Evolutionary conservation across 2,888 invertebrate genomes (phyloP).

Genomic region (Mythimna vitellina): DNA sequence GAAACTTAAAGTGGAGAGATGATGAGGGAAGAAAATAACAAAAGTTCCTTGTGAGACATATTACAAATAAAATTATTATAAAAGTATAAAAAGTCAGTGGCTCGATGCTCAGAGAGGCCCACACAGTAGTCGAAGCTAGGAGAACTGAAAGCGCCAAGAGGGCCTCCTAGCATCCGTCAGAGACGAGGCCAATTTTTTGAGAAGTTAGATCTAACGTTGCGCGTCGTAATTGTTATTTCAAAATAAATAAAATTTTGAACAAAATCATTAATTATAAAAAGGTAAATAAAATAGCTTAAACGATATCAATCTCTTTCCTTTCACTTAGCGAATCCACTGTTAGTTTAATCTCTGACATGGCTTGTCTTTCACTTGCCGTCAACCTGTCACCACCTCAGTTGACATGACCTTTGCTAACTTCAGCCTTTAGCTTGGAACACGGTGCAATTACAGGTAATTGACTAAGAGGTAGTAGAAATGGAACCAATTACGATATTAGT

Average conservation of each 20-base stretch:
- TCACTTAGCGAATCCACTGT: background rate
- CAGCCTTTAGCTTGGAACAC: slow-evolving; percentile 4
- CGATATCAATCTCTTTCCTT: background rate
- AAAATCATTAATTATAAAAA: background rate
- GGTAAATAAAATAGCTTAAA: background rate
- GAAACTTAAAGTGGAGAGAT: no score
- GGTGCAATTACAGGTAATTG: slow-evolving; percentile 38
- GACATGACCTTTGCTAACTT: slow-evolving; percentile 25
- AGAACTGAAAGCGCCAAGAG: no score
- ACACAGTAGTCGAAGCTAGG: no score
- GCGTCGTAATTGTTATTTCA: background rate
- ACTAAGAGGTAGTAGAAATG: background rate
- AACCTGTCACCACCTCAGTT: slow-evolving; percentile 13
- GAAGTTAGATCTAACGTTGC: background rate
- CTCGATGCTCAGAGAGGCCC: no score
- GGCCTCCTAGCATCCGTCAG: no score
- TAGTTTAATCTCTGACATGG: background rate
- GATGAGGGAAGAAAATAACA: no score
- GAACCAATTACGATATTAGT: slow-evolving; percentile 5
- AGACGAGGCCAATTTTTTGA: background rate
- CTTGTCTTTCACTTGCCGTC: background rate
- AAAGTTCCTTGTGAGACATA: no score
- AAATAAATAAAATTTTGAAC: background rate
- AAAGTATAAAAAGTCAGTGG: no score
- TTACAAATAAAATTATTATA: no score